These are phyloP conservation scores for Sminthopsis crassicaudata DNA, from an alignment of 2,113 vertebrate species.

Conservation along the genomic window DNA sequence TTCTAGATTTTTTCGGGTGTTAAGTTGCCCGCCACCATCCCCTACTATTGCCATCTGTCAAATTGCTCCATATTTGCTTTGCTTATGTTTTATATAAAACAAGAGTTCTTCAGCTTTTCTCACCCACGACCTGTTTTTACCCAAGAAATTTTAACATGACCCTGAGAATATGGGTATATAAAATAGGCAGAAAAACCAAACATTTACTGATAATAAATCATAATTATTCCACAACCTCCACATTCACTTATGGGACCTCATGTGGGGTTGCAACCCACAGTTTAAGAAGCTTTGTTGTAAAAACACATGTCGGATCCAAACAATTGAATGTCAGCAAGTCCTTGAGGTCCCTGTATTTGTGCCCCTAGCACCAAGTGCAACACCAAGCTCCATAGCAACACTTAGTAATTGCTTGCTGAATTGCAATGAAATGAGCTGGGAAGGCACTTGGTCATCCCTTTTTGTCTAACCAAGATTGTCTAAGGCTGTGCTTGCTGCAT, in stretches of 20 bases:
- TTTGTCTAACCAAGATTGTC: background rate
- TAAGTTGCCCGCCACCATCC: too few species aligned
- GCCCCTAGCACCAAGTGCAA: background rate
- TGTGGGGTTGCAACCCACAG: too few species aligned
- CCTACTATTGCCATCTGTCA: background rate
- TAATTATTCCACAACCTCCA: too few species aligned
- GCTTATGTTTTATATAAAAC: background rate
- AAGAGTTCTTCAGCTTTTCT: too few species aligned
- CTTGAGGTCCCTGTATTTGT: background rate
- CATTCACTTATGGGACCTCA: too few species aligned
- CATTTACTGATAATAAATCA: too few species aligned
- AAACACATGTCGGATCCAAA: background rate
- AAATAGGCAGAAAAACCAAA: too few species aligned
- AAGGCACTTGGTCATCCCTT: background rate
- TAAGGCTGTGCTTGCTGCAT: background rate
- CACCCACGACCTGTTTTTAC: too few species aligned
- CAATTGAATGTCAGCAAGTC: background rate
- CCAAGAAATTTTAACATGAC: too few species aligned
- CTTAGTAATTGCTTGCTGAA: too few species aligned
- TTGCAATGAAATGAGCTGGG: background rate
- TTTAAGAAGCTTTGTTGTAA: too few species aligned
- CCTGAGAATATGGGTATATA: too few species aligned
- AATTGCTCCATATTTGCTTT: background rate
- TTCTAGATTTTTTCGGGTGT: background rate
- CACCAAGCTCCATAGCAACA: background rate